Base-by-base conservation (phyloP, 2,797 vertebrate genomes). In the Mareca strepera region DNA sequence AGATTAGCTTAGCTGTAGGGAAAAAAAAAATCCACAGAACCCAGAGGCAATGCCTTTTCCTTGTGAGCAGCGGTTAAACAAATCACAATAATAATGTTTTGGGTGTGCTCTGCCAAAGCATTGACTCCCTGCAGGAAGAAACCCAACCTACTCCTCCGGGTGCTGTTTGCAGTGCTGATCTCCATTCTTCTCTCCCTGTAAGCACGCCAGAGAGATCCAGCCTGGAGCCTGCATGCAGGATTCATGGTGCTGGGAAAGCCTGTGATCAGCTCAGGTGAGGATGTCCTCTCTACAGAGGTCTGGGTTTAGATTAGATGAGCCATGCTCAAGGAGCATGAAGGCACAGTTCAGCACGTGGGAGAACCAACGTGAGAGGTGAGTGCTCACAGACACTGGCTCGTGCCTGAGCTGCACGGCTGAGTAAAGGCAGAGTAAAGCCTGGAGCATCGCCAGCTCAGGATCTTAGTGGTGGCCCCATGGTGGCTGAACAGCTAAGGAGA, bases 131-230 rank as follows among this genome's bases (percentile, higher is more conserved):
- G 92, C 93, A 96, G 59, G 55, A 60, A 90, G 89, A 95, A 94
- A 94, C 79, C 82, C 86, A 96, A 4, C 92, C 91, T 94, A 76
- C 50, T 94, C 86, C 93, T 93, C 88, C 75, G 92, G 81, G 92
- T 87, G 95, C 73, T 93, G 63, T 96, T 96, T 92, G 79, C 75
- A 93, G 10, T 75, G 77, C 28, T 89, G 83, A 94, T 93, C 91
- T 94, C 83, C 75, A 86, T 92, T 95, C 94, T 93, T 89, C 82
- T 78, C 55, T 93, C 37, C 39, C 22, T 39, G 80, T 53, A 70
- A 85, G 43, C 13, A 2, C 0, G 16, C 81, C 66, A 87, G 78
- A 52, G 75, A 92, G 81, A 60, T 90, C 64, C 80, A 92, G 0
- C 62, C 75, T 68, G 5, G 67, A 63, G 66, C 52, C 73, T 69